These are phyloP conservation scores for Copidosoma floridanum DNA, from an alignment of 1,140 invertebrate species.

Conservation along the genomic window DNA sequence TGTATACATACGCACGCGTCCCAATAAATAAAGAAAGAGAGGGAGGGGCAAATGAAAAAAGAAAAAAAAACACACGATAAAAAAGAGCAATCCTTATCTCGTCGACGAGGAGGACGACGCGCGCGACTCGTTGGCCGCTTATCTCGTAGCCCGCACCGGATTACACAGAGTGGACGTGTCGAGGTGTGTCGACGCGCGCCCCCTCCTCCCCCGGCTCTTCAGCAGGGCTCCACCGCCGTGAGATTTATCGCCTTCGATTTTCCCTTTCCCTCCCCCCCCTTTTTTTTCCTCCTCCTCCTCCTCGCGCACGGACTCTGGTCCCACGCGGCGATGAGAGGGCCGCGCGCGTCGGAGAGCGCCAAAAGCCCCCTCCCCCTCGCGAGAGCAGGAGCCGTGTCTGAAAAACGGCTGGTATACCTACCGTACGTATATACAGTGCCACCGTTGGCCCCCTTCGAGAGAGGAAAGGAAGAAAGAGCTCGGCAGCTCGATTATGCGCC, in stretches of 20 bases:
- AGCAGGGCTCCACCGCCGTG: not conserved
- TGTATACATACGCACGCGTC: not conserved
- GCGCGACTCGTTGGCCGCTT: too few species aligned
- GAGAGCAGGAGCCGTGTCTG: too few species aligned
- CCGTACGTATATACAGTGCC: too few species aligned
- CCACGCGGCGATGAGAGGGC: too few species aligned
- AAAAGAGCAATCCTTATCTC: constrained; percentile 10
- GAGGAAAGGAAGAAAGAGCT: not conserved
- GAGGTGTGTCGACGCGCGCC: too few species aligned
- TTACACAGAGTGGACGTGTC: constrained; percentile 18
- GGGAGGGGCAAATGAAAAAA: not conserved
- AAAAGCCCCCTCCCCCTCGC: too few species aligned
- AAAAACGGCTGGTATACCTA: too few species aligned
- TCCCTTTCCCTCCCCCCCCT: not conserved
- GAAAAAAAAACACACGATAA: constrained; percentile 1
- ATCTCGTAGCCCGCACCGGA: constrained; percentile 21
- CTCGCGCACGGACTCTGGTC: too few species aligned
- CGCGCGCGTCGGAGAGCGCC: too few species aligned
- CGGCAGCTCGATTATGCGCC: not conserved
- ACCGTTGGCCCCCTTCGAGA: too few species aligned
- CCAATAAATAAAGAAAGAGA: not conserved
- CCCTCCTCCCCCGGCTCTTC: not conserved
- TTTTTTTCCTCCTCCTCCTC: too few species aligned
- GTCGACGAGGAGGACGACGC: too few species aligned
- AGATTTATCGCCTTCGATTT: constrained; percentile 21